These are phyloP conservation scores for Quadroppia sp. DNA, from an alignment of 2,888 invertebrate genomes.

Conservation along the genomic window DNA sequence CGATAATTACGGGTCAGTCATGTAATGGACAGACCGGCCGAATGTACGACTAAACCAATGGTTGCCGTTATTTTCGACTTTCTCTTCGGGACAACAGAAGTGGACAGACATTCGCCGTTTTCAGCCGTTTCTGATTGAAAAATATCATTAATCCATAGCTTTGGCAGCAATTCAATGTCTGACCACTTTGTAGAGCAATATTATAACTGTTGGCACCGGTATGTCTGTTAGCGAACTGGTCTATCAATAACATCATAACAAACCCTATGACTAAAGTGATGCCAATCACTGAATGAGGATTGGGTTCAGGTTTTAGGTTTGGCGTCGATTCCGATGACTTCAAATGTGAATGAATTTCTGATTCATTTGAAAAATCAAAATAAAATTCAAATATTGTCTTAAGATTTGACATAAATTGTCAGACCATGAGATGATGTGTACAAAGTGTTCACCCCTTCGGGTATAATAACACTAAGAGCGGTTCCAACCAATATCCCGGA, in stretches of 20 bases:
- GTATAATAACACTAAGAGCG: constrained; percentile 94
- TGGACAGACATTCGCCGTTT: constrained; percentile 24
- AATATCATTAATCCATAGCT: background rate
- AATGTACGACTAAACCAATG: constrained; percentile 93
- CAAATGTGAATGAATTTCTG: constrained; percentile 35
- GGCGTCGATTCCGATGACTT: constrained; percentile 19
- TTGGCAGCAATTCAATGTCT: background rate
- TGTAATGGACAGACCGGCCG: constrained; percentile 66
- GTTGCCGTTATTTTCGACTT: constrained; percentile 75
- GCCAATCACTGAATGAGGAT: constrained; percentile 78
- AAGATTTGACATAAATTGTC: background rate
- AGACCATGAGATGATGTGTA: constrained; percentile 48
- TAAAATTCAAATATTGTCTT: background rate
- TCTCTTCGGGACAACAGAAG: constrained; percentile 46
- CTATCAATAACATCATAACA: constrained; percentile 94
- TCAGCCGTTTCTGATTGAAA: background rate
- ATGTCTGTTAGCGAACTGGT: constrained; percentile 62
- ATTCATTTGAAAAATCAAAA: background rate
- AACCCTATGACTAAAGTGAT: constrained; percentile 90
- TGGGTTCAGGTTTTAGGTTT: constrained; percentile 49
- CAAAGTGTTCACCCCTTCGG: constrained; percentile 83
- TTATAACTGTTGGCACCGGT: constrained; percentile 22
- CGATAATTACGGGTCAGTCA: background rate
- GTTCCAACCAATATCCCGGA: constrained; percentile 96
- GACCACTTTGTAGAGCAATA: constrained; percentile 15